Conservation (phyloP, 2,888 invertebrate genomes). For the Troglohyphantes excavatus region DNA sequence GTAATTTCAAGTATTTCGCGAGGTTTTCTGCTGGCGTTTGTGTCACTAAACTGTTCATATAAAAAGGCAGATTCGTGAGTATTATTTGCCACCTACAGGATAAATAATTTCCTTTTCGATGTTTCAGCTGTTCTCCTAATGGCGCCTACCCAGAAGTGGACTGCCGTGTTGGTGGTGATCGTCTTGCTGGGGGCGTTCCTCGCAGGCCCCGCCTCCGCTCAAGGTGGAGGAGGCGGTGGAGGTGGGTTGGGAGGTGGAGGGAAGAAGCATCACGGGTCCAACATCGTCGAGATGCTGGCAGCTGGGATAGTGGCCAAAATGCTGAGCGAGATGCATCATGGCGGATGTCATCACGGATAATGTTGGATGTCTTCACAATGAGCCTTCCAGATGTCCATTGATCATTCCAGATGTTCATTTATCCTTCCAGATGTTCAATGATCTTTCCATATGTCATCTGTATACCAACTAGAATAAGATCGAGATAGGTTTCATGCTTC, state of each 20-base stretch:
- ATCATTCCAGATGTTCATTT: no score
- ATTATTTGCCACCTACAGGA: no score
- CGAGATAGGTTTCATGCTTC: no score
- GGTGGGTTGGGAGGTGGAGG: slow-evolving; percentile 20
- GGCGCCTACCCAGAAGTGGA: background rate
- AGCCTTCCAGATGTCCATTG: background rate
- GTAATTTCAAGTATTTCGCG: no score
- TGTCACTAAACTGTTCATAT: no score
- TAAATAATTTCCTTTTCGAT: no score
- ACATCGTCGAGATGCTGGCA: slow-evolving; percentile 69
- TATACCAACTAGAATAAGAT: no score
- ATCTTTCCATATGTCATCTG: no score
- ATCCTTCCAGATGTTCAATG: no score
- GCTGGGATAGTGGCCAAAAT: slow-evolving; percentile 73
- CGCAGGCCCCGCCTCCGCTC: background rate
- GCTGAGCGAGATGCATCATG: slow-evolving; percentile 52
- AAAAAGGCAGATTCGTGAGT: no score
- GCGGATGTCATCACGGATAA: slow-evolving; percentile 55
- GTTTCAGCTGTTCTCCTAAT: background rate
- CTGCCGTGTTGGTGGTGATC: slow-evolving; percentile 7
- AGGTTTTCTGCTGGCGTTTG: no score
- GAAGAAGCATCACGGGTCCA: slow-evolving; percentile 15
- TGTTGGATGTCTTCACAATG: background rate
- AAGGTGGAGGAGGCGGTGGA: slow-evolving; percentile 18
- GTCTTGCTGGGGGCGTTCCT: slow-evolving; percentile 17